A percentile compares a stretch with the other conserved stretches of the same genome.
These are phyloP conservation scores for Herpetotheres cachinnans DNA, from an alignment of 2,113 vertebrate species.

Conservation along the genomic window DNA sequence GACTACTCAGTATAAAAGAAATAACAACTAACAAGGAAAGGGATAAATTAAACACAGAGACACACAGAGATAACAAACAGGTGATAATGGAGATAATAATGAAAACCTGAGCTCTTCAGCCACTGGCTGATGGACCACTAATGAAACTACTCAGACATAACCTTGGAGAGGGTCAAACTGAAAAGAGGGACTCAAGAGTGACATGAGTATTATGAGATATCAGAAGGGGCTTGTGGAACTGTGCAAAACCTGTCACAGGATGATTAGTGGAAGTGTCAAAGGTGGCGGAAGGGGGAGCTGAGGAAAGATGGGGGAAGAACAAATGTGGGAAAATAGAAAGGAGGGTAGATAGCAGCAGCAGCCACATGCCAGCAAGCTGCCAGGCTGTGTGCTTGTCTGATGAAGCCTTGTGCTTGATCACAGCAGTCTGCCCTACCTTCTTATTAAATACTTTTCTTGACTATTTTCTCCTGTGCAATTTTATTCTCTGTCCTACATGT, in stretches of 20 bases:
- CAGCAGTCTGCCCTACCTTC: neutral
- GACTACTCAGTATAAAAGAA: neutral
- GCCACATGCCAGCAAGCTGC: neutral
- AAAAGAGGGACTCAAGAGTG: neutral
- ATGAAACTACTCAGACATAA: neutral
- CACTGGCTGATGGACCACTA: neutral
- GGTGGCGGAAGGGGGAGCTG: accelerated
- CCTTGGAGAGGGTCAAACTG: neutral
- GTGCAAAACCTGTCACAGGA: neutral
- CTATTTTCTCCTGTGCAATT: neutral
- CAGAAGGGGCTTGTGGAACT: neutral
- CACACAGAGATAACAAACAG: neutral
- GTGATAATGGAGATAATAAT: neutral
- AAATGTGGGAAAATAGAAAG: neutral
- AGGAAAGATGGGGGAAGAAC: neutral
- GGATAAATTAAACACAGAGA: neutral
- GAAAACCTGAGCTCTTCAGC: neutral
- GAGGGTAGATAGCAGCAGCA: neutral
- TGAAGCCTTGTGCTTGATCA: neutral
- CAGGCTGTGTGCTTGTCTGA: accelerated
- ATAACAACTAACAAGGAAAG: neutral
- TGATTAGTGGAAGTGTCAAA: neutral
- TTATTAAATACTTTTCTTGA: neutral
- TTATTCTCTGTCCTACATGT: neutral
- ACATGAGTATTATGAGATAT: neutral